Evolutionary conservation across 2,888 invertebrate genomes (phyloP), one percentile per base, ranked within the genome.

Genomic region (Mycalesis mineus): DNA sequence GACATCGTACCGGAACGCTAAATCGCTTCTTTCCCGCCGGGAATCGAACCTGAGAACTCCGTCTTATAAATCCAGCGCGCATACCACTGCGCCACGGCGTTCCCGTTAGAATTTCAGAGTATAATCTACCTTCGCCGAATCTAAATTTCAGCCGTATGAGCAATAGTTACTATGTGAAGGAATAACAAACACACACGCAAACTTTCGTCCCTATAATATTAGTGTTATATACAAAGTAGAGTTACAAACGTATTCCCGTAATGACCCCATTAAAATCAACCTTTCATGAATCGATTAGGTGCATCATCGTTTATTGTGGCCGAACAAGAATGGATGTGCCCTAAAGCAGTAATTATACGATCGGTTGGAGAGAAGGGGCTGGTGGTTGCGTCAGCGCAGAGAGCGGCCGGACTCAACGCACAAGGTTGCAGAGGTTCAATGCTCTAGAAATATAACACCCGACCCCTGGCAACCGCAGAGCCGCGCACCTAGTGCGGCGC

Each of bases 341-440:
- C 86, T 83, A 75, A 80, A 87, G 88, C 86, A 85, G 78, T 82
- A 83, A 88, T 87, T 85, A 88, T 81, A 76, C 76, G 81, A 80
- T 83, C 75, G 74, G 77, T 73, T 72, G 77, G 67, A 75, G 74
- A 86, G 88, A 87, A 87, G 85, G 88, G 84, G 86, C 85, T 85
- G 83, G 77, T 65, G 74, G 80, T 88, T 88, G 88, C 88, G 85
- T 88, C 86, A 88, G 81, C 79, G 75, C 73, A 71, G 88, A 86
- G 88, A 87, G 85, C 84, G 88, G 88, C 74, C 82, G 82, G 78
- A 70, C 86, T 88, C 88, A 88, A 88, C 79, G 81, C 82, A 87
- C 89, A 89, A 89, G 89, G 89, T 88, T 88, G 88, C 82, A 80
- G 81, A 87, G 85, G 88, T 88, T 89, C 88, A 89, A 88, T 88